These are phyloP conservation scores for Carlito syrichta DNA, from an alignment of 2,113 vertebrate species.

Conservation along the genomic window DNA sequence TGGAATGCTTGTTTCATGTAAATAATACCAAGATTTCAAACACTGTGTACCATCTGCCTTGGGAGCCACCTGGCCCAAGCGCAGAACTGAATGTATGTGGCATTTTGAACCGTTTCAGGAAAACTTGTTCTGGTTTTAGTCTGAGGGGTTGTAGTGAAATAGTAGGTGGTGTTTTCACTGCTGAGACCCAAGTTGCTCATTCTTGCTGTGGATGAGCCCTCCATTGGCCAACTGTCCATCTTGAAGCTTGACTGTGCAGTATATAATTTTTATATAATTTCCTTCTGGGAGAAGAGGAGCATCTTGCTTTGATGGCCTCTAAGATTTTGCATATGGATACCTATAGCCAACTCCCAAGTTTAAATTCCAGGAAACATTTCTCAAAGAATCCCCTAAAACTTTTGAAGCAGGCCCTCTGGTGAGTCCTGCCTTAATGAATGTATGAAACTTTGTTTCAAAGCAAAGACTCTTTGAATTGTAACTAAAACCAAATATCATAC, in stretches of 20 bases:
- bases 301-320: not conserved
- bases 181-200: not conserved
- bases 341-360: not conserved
- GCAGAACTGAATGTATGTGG: constrained; percentile 33
- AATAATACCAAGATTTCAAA: constrained; percentile 53
- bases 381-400: not conserved
- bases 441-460: not conserved
- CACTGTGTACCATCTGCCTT: constrained; percentile 12
- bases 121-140: not conserved
- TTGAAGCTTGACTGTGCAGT: not conserved
- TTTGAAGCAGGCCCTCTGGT: not conserved
- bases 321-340: not conserved
- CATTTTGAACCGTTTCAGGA: constrained; percentile 51
- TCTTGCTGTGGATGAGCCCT: not conserved
- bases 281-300: not conserved
- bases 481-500: not conserved
- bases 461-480: not conserved
- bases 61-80: constrained; percentile 8
- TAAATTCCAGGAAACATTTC: not conserved
- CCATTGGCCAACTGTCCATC: not conserved
- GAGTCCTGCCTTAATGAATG: not conserved
- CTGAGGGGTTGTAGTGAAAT: not conserved
- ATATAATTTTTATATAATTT: not conserved
- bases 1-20: constrained; percentile 47
- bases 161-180: not conserved